Base-by-base conservation (phyloP, 2,113 vertebrate genomes). In the Proteles cristata region DNA sequence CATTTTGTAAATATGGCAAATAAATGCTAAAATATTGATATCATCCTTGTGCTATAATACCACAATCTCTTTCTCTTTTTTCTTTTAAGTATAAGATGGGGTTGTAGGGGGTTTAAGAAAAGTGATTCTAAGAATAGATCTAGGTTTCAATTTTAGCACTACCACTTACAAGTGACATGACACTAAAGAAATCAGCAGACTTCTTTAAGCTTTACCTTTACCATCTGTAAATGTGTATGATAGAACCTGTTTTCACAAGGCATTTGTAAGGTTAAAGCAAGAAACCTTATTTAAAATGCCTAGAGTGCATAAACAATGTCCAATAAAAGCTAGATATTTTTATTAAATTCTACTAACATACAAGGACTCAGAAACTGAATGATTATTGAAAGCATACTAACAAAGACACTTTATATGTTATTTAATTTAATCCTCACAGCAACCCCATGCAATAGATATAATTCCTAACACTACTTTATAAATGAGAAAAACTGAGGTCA, bases 291-390 rank as follows among this genome's bases (percentile, higher is more conserved):
- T 93, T 77, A 16, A 61, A 90, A 95, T 83, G 28, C 39, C 84
- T 93, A 84, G 61, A 66, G 4, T 26, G 1, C 7, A 55, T 68
- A 68, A 90, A 79, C 3, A 53, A 5, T 28, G 39, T 11, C 69
- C 65, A 94, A 61, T 50, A 58, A 69, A 61, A 95, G 4, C 10
- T 16, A 81, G 14, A 23, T 61, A 50, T 88, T 82, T 91, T 77
- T 87, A 77, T 73, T 94, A 90, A 83, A 94, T 84, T 94, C 9
- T 73, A 35, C 92, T 74, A 61, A 4, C 17, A 6, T 63, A 31
- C 33, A 12, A 93, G 23, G 33, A 68, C 48, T 87, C 39, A 87
- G 93, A 90, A 95, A 97, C 16, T 25, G 23, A 95, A 87, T 23
- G 94, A 61, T 61, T 69, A 69, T 50, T 66, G 35, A 87, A 5